These are phyloP conservation scores for Polyommatus icarus DNA, from an alignment of 2,888 invertebrate genomes.

Conservation along the genomic window DNA sequence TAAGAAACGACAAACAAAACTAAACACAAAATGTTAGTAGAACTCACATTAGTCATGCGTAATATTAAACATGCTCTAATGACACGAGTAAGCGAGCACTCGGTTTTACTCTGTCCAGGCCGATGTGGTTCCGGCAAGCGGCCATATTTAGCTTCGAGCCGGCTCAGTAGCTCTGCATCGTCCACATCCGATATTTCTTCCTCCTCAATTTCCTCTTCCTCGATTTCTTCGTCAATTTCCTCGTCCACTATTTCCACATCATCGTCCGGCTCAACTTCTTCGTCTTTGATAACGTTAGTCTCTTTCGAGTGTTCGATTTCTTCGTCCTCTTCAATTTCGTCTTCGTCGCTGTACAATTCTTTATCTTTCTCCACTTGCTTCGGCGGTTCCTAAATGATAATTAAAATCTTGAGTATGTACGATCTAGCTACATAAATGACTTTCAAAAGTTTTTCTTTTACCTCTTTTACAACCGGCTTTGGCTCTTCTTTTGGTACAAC, in stretches of 20 bases:
- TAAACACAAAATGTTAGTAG: slow-evolving; percentile 39
- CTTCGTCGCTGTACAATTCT: slow-evolving; percentile 67
- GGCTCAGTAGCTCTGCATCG: slow-evolving; percentile 84
- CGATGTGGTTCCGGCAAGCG: slow-evolving; percentile 80
- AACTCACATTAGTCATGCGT: slow-evolving; percentile 75
- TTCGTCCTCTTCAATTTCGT: slow-evolving; percentile 57
- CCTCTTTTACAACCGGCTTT: slow-evolving; percentile 11
- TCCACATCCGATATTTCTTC: slow-evolving; percentile 83
- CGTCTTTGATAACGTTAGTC: slow-evolving; percentile 36
- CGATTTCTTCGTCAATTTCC: slow-evolving; percentile 72
- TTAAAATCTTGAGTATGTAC: slow-evolving; percentile 38
- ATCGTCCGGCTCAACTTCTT: slow-evolving; percentile 52
- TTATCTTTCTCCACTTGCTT: slow-evolving; percentile 47
- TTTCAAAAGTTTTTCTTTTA: background rate
- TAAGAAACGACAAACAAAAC: slow-evolving; percentile 27
- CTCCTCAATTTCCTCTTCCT: slow-evolving; percentile 72
- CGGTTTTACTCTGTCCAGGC: slow-evolving; percentile 73
- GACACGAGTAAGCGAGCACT: slow-evolving; percentile 34
- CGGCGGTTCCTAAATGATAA: slow-evolving; percentile 37
- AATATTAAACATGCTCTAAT: slow-evolving; percentile 41
- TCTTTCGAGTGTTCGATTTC: slow-evolving; percentile 53
- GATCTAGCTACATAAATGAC: slow-evolving; percentile 36
- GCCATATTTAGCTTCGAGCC: slow-evolving; percentile 87
- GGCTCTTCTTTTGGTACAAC: background rate
- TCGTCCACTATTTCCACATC: slow-evolving; percentile 74